Base-by-base conservation (phyloP, 2,888 invertebrate genomes). In the Limnephilus rhombicus region DNA sequence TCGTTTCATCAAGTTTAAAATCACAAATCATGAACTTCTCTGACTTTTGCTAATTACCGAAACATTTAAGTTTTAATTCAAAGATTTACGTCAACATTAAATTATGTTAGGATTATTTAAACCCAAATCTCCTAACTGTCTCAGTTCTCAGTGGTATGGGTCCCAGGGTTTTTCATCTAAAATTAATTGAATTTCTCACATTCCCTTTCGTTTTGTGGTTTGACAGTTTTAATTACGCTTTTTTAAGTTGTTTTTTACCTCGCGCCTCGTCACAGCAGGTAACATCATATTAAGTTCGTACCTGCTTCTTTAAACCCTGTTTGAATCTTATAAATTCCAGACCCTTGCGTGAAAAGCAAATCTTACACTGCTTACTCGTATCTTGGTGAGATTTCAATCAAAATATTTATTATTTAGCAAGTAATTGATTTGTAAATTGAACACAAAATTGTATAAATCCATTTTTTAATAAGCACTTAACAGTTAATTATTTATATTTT, bases 141-240 rank as follows among this genome's bases (percentile, higher is more conserved):
- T 53, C 34, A 45, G 24, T 45, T n/a, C 85, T 45, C 86, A n/a
- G 41, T 68, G 68, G 24, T 68, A 24, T 11, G 29, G 86, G 45
- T 15, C 45, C 12, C 1, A 29, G n/a, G 49, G 86, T 49, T 41
- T 86, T 24, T 68, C 68, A 68, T 68, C 24, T 41, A 37, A 80
- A 91, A 89, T 89, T 88, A 91, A 90, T 85, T 82, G 41, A 68
- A 90, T 83, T 34, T 81, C 68, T 88, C 37, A 89, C 83, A 91
- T 88, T 89, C 91, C 86, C 15, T 29, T 81, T 34, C 85, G 81
- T 87, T 81, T 81, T 34, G 86, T 41, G 89, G 82, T 37, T 82
- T 81, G 91, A 91, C 91, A 91, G 81, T 91, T 91, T 91, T 91
- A 91, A 91, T 91, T 91, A 91, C 53, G 29, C 15, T 89, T 89